Base-by-base conservation (phyloP, 1,140 invertebrate species). In the Zaprionus inermis region DNA sequence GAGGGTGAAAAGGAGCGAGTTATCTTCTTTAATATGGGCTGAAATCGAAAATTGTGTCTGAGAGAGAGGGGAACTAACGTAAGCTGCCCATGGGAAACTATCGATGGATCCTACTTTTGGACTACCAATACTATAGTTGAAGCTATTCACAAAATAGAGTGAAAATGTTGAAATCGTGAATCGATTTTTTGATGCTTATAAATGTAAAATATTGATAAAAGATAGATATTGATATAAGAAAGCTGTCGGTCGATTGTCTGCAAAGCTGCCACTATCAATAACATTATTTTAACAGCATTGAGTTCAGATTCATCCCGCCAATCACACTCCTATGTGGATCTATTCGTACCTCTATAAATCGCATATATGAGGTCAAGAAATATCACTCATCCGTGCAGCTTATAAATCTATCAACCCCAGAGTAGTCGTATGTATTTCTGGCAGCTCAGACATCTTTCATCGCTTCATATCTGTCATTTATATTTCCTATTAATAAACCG, bases 381-480 rank as follows among this genome's bases (percentile, higher is more conserved):
- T 16, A 10, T 18, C n/a, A 44, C 38, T 44, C 5, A 44, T 44
- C 38, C 11, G 12, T 36, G 9, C 10, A 36, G 11, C 10, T 4
- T 36, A 12, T 36, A 3, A 16, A 14, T 44, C n/a, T 16, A 3
- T 16, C 24, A 28, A 28, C 24, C 24, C n/a, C 38, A 9, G 38
- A 38, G 36, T 38, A 28, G 24, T 28, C 24, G 24, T 5, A 28
- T 44, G 38, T 44, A 44, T 18, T 44, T 16, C 2, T 7, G 9
- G 38, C 38, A 16, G n/a, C 38, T n/a, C 38, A 7, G 38, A 44
- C 38, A 51, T 51, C 18, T 51, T 14, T 51, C 18, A 51, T 51
- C 14, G 20, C 18, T 4, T 24, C 49, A 24, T 51, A 51, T 12
- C 49, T 51, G 49, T 51, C 49, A 51, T 20, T 51, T 44, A 44